Conservation (phyloP, 2,888 invertebrate genomes). For the Taenaris catops region DNA sequence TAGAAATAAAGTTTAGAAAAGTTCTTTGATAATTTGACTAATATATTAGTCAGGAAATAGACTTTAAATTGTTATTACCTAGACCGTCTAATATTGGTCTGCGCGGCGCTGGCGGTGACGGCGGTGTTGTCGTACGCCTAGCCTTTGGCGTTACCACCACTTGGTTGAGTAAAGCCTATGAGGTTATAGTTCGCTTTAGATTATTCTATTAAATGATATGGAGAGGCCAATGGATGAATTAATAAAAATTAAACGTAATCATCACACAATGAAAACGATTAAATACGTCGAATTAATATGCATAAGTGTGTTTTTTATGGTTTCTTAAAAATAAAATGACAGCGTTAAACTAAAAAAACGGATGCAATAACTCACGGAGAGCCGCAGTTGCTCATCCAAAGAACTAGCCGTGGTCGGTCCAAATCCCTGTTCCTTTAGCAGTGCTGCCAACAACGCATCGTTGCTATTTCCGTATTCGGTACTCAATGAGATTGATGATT, state of each 20-base stretch:
- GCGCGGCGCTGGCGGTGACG: constrained; percentile 64
- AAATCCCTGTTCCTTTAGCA: constrained; percentile 86
- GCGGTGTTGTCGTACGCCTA: constrained; percentile 56
- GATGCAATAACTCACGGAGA: constrained; percentile 81
- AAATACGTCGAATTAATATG: too few species aligned
- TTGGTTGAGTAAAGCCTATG: constrained; percentile 79
- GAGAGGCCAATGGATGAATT: too few species aligned
- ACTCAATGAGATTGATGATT: constrained; percentile 61
- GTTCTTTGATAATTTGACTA: too few species aligned
- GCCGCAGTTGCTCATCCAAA: constrained; percentile 78
- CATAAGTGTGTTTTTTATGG: too few species aligned
- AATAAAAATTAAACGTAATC: too few species aligned
- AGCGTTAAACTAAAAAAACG: too few species aligned
- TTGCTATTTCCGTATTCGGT: constrained; percentile 82
- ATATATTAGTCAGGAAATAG: too few species aligned
- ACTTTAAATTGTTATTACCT: too few species aligned
- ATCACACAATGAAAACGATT: too few species aligned
- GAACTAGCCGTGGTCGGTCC: constrained; percentile 85
- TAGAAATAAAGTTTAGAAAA: too few species aligned
- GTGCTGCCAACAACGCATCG: constrained; percentile 84
- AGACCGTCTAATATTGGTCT: constrained; percentile 77
- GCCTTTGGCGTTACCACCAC: constrained; percentile 77
- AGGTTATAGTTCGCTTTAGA: constrained; percentile 50
- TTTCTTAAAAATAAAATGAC: too few species aligned
- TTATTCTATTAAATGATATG: too few species aligned